A percentile compares a stretch with the other conserved stretches of the same genome.
These are phyloP conservation scores for Latrodectus elegans DNA, from an alignment of 2,888 invertebrate species.

Conservation along the genomic window DNA sequence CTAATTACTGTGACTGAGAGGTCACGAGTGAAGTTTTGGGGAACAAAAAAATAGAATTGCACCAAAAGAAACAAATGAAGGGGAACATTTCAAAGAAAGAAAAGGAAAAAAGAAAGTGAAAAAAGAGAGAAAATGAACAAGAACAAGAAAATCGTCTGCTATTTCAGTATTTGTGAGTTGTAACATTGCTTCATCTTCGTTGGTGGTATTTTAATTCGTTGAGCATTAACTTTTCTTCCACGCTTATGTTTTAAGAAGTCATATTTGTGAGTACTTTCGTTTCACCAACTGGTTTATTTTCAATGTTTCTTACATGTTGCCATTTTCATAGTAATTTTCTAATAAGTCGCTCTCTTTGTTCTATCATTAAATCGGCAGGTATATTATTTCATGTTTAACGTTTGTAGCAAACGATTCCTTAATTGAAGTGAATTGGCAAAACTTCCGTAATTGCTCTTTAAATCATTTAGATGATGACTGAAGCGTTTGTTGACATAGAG, in stretches of 20 bases:
- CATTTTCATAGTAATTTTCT: constrained; percentile 15
- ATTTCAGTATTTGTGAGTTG: constrained; percentile 49
- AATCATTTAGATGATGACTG: not conserved
- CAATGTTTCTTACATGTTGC: not conserved
- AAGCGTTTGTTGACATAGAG: not conserved
- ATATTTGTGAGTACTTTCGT: constrained; percentile 38
- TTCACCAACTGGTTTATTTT: constrained; percentile 1
- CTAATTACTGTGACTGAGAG: constrained; percentile 55
- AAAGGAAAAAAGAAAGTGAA: constrained; percentile 6
- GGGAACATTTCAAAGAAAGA: constrained; percentile 13
- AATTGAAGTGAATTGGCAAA: not conserved
- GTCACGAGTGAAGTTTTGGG: constrained; percentile 22
- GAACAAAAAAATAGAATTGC: constrained; percentile 1
- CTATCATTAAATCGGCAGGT: not conserved
- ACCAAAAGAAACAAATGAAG: constrained; percentile 45
- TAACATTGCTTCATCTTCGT: constrained; percentile 49
- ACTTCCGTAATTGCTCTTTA: not conserved
- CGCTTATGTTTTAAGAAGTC: constrained; percentile 10
- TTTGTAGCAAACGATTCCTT: not conserved
- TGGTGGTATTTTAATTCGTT: constrained; percentile 65
- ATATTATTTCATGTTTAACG: constrained; percentile 5
- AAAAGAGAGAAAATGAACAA: constrained; percentile 14
- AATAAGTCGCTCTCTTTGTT: constrained; percentile 11
- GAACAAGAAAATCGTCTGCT: constrained; percentile 43
- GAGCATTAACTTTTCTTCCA: constrained; percentile 27